These are phyloP conservation scores for Machimus rusticus DNA, from an alignment of 2,888 invertebrate species.

Conservation along the genomic window DNA sequence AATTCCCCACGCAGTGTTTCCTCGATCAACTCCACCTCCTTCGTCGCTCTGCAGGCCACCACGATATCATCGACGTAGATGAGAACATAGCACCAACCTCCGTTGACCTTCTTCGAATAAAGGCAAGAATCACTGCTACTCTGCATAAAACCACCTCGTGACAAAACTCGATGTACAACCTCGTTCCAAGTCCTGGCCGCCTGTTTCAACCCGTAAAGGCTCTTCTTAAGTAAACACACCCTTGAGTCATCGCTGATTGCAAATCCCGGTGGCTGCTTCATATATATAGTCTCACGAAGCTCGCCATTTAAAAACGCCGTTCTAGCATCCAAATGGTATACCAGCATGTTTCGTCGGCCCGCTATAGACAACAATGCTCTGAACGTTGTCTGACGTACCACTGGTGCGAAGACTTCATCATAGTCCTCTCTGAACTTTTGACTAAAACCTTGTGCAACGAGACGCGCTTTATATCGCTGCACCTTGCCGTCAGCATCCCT, in stretches of 20 bases:
- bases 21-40: slow-evolving; percentile 18
- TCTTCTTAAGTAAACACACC: slow-evolving; percentile 45
- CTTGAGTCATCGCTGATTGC: not conserved
- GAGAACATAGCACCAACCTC: slow-evolving; percentile 26
- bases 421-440: slow-evolving; percentile 45
- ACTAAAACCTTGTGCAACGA: slow-evolving; percentile 45
- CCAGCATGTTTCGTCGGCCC: slow-evolving; percentile 4
- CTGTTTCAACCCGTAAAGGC: slow-evolving; percentile 48
- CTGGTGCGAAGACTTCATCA: slow-evolving; percentile 45
- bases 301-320: slow-evolving; percentile 46
- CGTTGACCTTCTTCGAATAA: slow-evolving; percentile 31
- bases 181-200: slow-evolving; percentile 48
- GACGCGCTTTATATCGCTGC: slow-evolving; percentile 40
- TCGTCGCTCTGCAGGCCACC: slow-evolving; percentile 20
- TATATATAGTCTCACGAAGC: slow-evolving; percentile 43
- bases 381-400: slow-evolving; percentile 44
- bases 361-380: slow-evolving; percentile 42
- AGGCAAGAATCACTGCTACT: slow-evolving; percentile 46
- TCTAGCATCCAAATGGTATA: slow-evolving; percentile 45
- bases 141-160: slow-evolving; percentile 1
- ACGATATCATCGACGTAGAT: slow-evolving; percentile 47
- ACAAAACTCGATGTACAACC: slow-evolving; percentile 37
- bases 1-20: slow-evolving; percentile 35
- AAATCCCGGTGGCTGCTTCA: slow-evolving; percentile 48
- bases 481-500: slow-evolving; percentile 44